phyloP scores from a whole-genome alignment of 2,797 vertebrate genomes.

The Phataginus tricuspis region DNA sequence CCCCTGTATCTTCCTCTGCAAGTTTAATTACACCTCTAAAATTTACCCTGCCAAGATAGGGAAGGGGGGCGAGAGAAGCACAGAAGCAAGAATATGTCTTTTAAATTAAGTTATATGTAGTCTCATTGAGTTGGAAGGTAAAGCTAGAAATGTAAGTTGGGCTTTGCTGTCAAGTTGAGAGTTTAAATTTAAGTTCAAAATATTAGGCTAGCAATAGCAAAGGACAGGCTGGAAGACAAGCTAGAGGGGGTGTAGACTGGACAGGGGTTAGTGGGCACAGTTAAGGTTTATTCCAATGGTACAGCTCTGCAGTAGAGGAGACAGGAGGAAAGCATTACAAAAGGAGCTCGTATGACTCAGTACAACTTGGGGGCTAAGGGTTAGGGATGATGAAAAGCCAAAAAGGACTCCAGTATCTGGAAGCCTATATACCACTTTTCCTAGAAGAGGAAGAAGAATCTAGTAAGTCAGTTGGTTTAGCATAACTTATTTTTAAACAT shows the following conservation, averaged over 20 bases:
- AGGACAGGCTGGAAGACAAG: not conserved
- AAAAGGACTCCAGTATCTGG: not conserved
- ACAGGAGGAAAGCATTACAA: not conserved
- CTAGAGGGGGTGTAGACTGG: not conserved
- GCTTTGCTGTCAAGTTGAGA: not conserved
- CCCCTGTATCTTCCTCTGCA: not conserved
- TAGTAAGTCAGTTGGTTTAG: not conserved
- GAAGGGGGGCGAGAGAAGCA: not conserved
- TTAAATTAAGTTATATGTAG: not conserved
- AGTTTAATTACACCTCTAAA: not conserved
- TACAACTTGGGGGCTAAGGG: not conserved
- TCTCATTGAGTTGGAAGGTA: not conserved
- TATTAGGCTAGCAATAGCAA: not conserved
- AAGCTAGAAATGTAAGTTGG: not conserved
- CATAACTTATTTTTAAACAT: conserved; percentile 16
- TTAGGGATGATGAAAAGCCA: not conserved
- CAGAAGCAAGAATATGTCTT: not conserved
- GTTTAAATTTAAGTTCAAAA: conserved; percentile 25
- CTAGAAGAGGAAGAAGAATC: not conserved
- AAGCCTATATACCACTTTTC: not conserved
- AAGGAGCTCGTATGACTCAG: not conserved
- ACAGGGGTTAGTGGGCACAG: too few relatives aligned
- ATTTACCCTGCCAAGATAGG: not conserved
- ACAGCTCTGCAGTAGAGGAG: not conserved
- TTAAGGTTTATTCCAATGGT: not conserved